phyloP scores from a whole-genome alignment of 1,140 invertebrate genomes.

The Liolophura sinensis region DNA sequence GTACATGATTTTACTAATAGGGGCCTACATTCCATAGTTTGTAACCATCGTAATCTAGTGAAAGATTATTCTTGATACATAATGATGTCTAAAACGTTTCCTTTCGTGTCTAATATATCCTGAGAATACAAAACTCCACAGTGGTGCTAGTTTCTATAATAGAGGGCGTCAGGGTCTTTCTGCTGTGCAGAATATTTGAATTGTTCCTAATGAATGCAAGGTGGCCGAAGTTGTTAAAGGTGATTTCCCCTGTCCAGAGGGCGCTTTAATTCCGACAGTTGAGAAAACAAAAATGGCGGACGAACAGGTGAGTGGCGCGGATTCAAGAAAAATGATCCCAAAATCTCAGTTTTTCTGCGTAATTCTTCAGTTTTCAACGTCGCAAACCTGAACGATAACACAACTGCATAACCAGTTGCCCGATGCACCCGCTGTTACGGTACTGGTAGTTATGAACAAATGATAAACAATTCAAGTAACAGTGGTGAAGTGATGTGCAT shows the following conservation, averaged over 20 bases:
- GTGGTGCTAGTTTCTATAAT: no score
- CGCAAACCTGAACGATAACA: background rate
- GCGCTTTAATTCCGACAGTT: background rate
- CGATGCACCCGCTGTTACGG: background rate
- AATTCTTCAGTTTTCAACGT: slow-evolving; percentile 6
- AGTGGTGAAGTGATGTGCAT: background rate
- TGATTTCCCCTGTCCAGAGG: background rate
- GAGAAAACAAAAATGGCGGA: slow-evolving; percentile 57
- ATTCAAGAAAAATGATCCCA: background rate
- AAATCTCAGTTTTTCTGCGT: slow-evolving; percentile 2
- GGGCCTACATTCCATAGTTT: no score
- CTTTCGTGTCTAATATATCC: no score
- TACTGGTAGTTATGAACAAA: background rate
- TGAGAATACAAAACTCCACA: no score
- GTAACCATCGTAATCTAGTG: no score
- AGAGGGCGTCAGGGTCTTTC: no score
- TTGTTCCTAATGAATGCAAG: no score
- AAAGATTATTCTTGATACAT: no score
- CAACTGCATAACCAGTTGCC: background rate
- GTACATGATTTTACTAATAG: no score
- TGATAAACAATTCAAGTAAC: background rate
- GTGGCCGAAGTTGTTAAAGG: no score
- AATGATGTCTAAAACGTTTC: no score
- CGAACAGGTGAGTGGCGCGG: slow-evolving; percentile 42
- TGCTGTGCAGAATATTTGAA: no score